Evolutionary conservation across 1,140 invertebrate species (phyloP).

Genomic region (Drosophila nebulosa): DNA sequence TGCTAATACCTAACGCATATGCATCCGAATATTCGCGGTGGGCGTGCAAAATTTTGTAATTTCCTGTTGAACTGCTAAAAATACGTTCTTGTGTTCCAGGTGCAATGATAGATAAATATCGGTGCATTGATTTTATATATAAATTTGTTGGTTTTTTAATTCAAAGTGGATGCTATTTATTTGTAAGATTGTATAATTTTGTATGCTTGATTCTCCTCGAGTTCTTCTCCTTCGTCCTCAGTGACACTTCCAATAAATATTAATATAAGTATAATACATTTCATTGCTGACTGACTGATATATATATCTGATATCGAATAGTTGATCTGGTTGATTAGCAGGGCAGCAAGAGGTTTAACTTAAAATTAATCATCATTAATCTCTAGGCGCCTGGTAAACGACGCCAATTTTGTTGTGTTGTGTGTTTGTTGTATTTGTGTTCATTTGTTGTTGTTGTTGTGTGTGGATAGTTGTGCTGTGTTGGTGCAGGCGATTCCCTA

Average conservation of each 20-base stretch:
- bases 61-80: conserved; percentile 52
- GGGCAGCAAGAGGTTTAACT: conserved; percentile 72
- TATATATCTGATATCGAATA: background rate
- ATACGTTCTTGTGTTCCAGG: conserved; percentile 16
- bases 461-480: background rate
- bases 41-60: conserved; percentile 59
- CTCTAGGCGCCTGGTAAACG: conserved; percentile 49
- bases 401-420: conserved; percentile 43
- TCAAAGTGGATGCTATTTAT: conserved; percentile 68
- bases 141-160: conserved; percentile 42
- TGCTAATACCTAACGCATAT: background rate
- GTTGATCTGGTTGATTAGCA: conserved; percentile 44
- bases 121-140: background rate
- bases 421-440: conserved; percentile 47
- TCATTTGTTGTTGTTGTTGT: conserved; percentile 17
- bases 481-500: no score
- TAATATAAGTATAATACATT: conserved; percentile 74
- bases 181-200: conserved; percentile 70
- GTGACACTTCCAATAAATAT: conserved; percentile 69
- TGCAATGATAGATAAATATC: conserved; percentile 26
- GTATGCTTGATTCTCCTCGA: conserved; percentile 61
- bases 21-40: conserved; percentile 21
- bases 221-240: conserved; percentile 54
- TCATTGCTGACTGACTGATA: conserved; percentile 51
- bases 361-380: conserved; percentile 68